Conservation (phyloP, 2,888 invertebrate genomes). For the Argynnis bischoffii region DNA sequence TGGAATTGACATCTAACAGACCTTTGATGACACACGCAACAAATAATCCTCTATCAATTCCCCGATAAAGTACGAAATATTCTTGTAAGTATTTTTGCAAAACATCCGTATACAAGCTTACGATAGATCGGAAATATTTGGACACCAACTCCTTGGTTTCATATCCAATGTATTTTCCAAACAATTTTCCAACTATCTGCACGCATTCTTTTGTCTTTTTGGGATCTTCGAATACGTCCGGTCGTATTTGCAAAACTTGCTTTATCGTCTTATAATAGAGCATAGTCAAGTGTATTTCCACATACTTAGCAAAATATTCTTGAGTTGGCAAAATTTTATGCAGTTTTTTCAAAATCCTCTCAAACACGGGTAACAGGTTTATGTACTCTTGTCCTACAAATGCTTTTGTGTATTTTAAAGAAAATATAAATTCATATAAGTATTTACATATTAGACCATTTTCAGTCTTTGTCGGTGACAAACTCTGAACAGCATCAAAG, state of each 20-base stretch:
- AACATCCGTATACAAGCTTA: conserved; percentile 47
- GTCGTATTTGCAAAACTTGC: conserved; percentile 47
- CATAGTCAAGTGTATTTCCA: conserved; percentile 55
- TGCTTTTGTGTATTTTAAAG: conserved; percentile 51
- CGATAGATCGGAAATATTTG: conserved; percentile 54
- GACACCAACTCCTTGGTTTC: conserved; percentile 49
- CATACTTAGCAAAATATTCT: conserved; percentile 49
- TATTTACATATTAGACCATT: conserved; percentile 22
- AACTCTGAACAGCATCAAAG: conserved; percentile 46
- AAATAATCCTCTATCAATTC: conserved; percentile 27
- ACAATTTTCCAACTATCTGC: conserved; percentile 51
- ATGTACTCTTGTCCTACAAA: conserved; percentile 51
- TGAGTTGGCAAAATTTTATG: conserved; percentile 52
- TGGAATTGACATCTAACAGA: conserved; percentile 35
- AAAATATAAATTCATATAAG: conserved; percentile 45
- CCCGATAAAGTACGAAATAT: conserved; percentile 33
- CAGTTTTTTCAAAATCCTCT: conserved; percentile 49
- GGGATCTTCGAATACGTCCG: conserved; percentile 49
- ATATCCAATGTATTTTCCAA: conserved; percentile 52
- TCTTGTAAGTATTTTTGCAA: conserved; percentile 45
- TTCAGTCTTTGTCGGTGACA: conserved; percentile 31
- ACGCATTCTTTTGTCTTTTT: conserved; percentile 47
- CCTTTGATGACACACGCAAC: conserved; percentile 39
- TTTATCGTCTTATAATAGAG: conserved; percentile 57
- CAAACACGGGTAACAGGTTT: conserved; percentile 52